Base-by-base conservation (phyloP, 2,113 vertebrate species). In the Amphiprion percula region DNA sequence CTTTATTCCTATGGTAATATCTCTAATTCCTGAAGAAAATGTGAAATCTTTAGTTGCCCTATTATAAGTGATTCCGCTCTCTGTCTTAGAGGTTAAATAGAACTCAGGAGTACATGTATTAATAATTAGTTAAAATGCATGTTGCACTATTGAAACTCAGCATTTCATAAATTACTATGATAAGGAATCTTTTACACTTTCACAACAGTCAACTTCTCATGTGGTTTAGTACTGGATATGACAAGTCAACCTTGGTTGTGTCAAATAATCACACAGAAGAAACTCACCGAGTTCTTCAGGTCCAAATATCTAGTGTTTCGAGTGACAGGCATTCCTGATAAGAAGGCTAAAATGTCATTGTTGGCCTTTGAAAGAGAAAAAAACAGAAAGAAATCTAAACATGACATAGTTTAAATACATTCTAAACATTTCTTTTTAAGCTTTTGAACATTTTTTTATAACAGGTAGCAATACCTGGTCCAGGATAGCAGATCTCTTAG, bases 291-390 rank as follows among this genome's bases (percentile, higher is more conserved):
- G 41, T 98, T 99, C 85, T 99, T 99, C 72, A 99, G 96, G 90
- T 99, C 98, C 90, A 99, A 95, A 83, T 99, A 99, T 92, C 97
- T 96, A 0, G 98, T 99, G 80, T 97, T 98, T 70, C 98, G 95
- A 68, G 98, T 99, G 63, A 99, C 98, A 5, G 98, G 98, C 95
- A 99, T 99, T 74, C 98, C 98, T 12, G 98, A 99, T 63, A 99
- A 92, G 86, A 99, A 99, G 74, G 98, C 97, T 90, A 99, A 91
- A 89, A 99, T 98, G 85, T 99, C 97, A 59, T 99, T 99, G 95
- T 99, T 99, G 46, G 95, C 97, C 98, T 99, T 85, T 1, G 88
- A 93, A 79, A 5, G 54, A 77, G 41, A 73, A 55, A 52, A n/a
- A 44, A 80, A 58, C 4, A 68, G 7, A 61, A n/a, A 58, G 4